Base-by-base conservation (phyloP, 2,888 invertebrate genomes). In the Teleiodes luculella region DNA sequence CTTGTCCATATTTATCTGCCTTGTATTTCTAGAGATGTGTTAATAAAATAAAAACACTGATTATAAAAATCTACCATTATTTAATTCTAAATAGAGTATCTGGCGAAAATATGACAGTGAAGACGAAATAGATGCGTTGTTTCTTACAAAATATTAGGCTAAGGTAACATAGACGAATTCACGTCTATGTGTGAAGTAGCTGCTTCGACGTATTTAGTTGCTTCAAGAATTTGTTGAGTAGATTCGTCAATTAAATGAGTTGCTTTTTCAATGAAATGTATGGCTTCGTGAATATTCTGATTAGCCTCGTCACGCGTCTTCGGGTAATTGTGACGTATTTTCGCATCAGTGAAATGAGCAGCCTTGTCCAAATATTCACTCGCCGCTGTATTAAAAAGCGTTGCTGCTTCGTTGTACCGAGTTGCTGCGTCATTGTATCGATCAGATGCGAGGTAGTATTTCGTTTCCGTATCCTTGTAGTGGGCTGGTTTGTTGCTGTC, bases 371-470 rank as follows among this genome's bases (percentile, higher is more conserved):
- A n/a, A n/a, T 43, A 43, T 4, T 1, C n/a, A n/a, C n/a, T 11
- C 4, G 43, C 43, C n/a, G 43, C 28, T n/a, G 8, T 43, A 13
- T 13, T 43, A 3, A n/a, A 43, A 28, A 43, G 28, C 28, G 28
- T 28, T 6, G 20, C 43, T 13, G 28, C 43, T 6, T n/a, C 43
- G 13, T 43, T 4, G 14, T 43, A 28, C 5, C 28, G 43, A 28
- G 6, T 43, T 1, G 93, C 92, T 52, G 90, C 86, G 28, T 83
- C 37, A 18, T 48, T 53, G 8, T 43, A 43, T 14, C 13, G 13
- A 2, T 46, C 35, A 33, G 57, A 60, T 1, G 53, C 30, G 52
- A 13, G 28, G 43, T n/a, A 24, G 20, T 43, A 43, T 5, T 20
- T 7, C 24, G 11, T 43, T 20, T 18, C 43, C 3, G 43, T 43